Base-by-base conservation (phyloP, 2,797 vertebrate genomes). In the Agapornis canus region DNA sequence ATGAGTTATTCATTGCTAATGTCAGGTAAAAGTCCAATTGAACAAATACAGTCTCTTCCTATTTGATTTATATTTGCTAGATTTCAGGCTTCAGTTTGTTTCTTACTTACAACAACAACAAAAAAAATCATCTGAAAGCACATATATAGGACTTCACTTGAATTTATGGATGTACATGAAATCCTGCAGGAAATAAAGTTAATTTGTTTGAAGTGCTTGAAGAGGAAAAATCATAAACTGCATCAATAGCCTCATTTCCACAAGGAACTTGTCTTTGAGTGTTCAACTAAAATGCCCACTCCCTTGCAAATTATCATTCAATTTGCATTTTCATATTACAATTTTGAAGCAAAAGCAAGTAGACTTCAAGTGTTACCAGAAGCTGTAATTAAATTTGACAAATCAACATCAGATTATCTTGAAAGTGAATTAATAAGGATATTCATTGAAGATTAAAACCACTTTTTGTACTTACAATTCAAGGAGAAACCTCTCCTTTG, bases 361-460 rank as follows among this genome's bases (percentile, higher is more conserved):
- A 98, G 98, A 99, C 98, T 98, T 99, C 98, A 99, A 99, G 99
- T 99, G 99, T 99, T 99, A 99, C 98, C 98, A 98, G 98, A 99
- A 99, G 98, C 98, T 99, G 99, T 99, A 99, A 99, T 99, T 99
- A 99, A 99, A 99, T 99, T 99, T 99, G 99, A 99, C 98, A 99
- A 99, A 99, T 99, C 99, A 99, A 99, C 99, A 99, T 99, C 98
- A 99, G 98, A 99, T 99, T 99, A 99, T 98, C 98, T 99, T 99
- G 98, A 98, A 98, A 99, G 98, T 98, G 98, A 99, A 99, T 99
- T 99, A 99, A 99, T 98, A 97, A 98, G 98, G 98, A 98, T 99
- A 99, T 98, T 98, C 97, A 98, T 72, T 98, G 98, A 98, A 98
- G 98, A 98, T 98, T 98, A 97, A 98, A 98, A 98, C 94, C 96